These are phyloP conservation scores for Melanotaenia parkinsoni DNA, from an alignment of 2,797 vertebrate species.

Conservation along the genomic window DNA sequence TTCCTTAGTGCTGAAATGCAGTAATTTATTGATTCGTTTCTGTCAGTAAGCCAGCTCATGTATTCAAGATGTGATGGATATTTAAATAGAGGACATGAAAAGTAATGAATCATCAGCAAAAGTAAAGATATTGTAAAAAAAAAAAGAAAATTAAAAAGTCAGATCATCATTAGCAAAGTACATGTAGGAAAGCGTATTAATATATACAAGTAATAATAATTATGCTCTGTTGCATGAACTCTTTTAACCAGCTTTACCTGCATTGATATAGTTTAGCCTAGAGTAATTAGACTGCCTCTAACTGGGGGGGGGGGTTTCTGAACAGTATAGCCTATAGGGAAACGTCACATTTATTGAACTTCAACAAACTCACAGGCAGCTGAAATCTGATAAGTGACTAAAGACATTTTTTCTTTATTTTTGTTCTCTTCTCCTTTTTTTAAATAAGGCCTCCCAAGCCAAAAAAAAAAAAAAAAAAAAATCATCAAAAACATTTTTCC, in stretches of 20 bases:
- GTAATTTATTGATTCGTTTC: neutral
- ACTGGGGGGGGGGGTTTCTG: neutral
- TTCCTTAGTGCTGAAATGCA: neutral
- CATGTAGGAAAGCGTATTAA: neutral
- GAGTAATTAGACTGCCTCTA: neutral
- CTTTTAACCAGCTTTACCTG: neutral
- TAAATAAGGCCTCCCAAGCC: neutral
- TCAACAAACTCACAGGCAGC: neutral
- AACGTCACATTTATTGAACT: neutral
- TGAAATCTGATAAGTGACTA: neutral
- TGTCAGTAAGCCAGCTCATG: neutral
- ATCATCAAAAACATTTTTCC: neutral
- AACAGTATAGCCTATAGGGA: neutral
- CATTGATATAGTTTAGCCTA: neutral
- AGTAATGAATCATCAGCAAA: slow-evolving; percentile 17
- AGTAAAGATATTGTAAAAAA: neutral
- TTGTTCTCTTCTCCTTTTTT: too few relatives aligned
- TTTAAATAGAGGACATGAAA: slow-evolving; percentile 4
- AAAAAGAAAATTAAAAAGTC: neutral
- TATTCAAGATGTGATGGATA: slow-evolving; percentile 26
- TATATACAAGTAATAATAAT: neutral
- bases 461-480: neutral
- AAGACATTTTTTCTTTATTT: neutral
- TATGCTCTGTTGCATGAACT: neutral
- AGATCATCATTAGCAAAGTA: neutral